These are phyloP conservation scores for Drosophila dunni DNA, from an alignment of 1,140 invertebrate species.

Conservation along the genomic window DNA sequence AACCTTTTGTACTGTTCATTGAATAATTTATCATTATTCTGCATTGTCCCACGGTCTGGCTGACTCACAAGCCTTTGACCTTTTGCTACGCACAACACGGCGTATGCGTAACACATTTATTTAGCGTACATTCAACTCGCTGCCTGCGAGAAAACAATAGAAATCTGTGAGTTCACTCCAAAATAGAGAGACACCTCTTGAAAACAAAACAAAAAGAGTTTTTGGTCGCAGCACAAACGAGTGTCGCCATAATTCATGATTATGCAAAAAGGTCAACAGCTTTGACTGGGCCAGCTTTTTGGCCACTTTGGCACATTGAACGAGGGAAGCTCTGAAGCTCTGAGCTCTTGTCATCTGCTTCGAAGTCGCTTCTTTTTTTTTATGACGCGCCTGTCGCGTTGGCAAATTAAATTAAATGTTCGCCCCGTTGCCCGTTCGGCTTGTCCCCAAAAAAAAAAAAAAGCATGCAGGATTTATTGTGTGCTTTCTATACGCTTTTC, in stretches of 20 bases:
- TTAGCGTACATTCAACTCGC: slow-evolving; percentile 43
- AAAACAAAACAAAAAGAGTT: slow-evolving; percentile 6
- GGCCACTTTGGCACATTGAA: slow-evolving; percentile 1
- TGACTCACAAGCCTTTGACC: slow-evolving; percentile 21
- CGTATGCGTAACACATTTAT: slow-evolving; percentile 49
- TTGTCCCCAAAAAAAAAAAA: slow-evolving; percentile 34
- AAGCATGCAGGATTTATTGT: slow-evolving; percentile 66
- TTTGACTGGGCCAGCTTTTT: slow-evolving; percentile 40
- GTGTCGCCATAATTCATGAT: slow-evolving; percentile 80
- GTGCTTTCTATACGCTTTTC: slow-evolving; percentile 11
- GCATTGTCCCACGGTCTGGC: not conserved
- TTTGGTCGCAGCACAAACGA: slow-evolving; percentile 42
- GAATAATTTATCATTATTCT: not conserved
- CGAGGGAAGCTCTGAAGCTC: not conserved
- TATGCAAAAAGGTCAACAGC: slow-evolving; percentile 81
- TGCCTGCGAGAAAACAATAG: slow-evolving; percentile 41
- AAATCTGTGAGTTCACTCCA: slow-evolving; percentile 21
- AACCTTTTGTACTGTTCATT: not conserved
- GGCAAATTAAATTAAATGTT: slow-evolving; percentile 78
- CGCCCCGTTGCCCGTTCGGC: slow-evolving; percentile 16
- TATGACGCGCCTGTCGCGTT: slow-evolving; percentile 52
- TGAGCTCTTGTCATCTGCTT: slow-evolving; percentile 1
- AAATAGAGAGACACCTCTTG: not conserved
- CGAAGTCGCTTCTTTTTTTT: slow-evolving; percentile 41
- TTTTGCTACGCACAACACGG: slow-evolving; percentile 30